Conservation (phyloP, 2,888 invertebrate genomes). For the Steromphala cineraria region DNA sequence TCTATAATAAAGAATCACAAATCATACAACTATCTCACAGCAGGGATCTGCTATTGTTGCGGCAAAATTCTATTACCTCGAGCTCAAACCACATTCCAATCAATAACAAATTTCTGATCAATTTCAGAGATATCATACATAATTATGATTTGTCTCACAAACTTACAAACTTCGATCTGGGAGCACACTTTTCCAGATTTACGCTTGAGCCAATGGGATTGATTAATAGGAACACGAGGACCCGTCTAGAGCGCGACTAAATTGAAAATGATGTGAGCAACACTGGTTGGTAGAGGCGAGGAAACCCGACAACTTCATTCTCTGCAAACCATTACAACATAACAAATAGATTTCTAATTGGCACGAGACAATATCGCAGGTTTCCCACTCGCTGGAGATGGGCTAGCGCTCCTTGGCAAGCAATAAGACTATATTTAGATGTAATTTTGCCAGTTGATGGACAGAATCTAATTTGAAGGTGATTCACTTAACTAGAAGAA, state of each 20-base stretch:
- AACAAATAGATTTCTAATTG: conserved; percentile 21
- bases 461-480: conserved; percentile 20
- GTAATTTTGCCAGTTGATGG: conserved; percentile 17
- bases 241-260: background rate
- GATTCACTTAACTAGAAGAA: conserved; percentile 13
- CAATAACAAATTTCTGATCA: conserved; percentile 17
- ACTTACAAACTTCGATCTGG: background rate
- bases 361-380: conserved; percentile 15
- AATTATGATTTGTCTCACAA: conserved; percentile 21
- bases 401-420: background rate
- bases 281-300: background rate
- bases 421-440: conserved; percentile 19
- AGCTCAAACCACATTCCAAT: background rate
- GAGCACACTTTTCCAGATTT: background rate
- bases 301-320: background rate
- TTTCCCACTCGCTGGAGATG: conserved; percentile 4
- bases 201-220: background rate
- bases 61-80: background rate
- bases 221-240: background rate
- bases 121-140: conserved; percentile 23
- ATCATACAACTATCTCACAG: conserved; percentile 11
- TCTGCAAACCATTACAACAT: conserved; percentile 7
- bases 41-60: background rate
- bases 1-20: conserved; percentile 14
- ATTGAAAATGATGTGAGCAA: background rate